Base-by-base conservation (phyloP, 1,140 invertebrate genomes). In the Eupristina koningsbergeri region DNA sequence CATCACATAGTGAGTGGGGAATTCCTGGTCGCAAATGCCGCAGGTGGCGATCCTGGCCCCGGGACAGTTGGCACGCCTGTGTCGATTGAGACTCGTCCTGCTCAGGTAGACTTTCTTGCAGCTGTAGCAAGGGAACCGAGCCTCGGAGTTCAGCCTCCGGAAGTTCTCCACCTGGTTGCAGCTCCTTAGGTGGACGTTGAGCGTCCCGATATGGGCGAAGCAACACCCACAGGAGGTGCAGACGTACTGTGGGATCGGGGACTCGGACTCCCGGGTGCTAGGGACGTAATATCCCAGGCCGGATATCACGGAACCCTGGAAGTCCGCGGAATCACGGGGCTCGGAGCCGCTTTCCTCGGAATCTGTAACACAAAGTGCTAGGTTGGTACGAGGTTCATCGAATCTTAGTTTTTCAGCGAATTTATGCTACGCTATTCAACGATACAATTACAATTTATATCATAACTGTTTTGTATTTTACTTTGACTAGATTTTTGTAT, bases 61-160 rank as follows among this genome's bases (percentile, higher is more conserved):
- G 3, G 80, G 84, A 50, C 84, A 85, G 34, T 78, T 85, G 31
- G 78, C 89, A 88, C 84, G 90, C 87, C 64, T 86, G 87, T 92
- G 91, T 26, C 89, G 85, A 34, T 86, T 87, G 13, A 92, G 80
- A 17, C 89, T 90, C 26, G 88, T 86, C 69, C 86, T 88, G 19
- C 88, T 88, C 3, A 87, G 86, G 84, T 92, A 92, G 41, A 85
- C 85, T 58, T 90, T 88, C 29, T 90, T 90, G 84, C 92, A 92
- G 41, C 58, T 61, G 34, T 41, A 80, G 78, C 88, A 89, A 17
- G 34, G 26, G 19, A 69, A 85, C 29, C 82, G 61, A 3, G 53
- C 39, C 45, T 80, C 53, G 29, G 19, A 39, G 5, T 45, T 8
- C 9, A 26, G 41, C 19, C 29, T 47, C 2, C 39, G 71, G n/a